These are phyloP conservation scores for Thera britannica DNA, from an alignment of 2,888 invertebrate genomes.

Conservation along the genomic window DNA sequence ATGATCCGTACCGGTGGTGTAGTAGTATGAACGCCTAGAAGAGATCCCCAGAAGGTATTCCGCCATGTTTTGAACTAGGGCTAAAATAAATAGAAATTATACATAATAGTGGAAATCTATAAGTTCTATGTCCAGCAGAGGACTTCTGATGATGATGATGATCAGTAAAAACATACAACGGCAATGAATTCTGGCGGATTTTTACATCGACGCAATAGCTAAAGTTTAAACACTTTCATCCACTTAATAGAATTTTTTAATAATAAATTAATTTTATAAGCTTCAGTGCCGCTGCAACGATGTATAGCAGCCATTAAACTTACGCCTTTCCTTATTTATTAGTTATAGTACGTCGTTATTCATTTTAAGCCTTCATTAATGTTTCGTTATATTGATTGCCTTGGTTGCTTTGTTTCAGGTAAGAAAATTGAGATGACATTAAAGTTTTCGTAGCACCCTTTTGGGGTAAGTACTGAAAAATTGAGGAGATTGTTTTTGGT, in stretches of 20 bases:
- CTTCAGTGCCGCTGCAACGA: slow-evolving; percentile 28
- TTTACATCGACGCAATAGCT: too few relatives aligned
- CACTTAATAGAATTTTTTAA: slow-evolving; percentile 48
- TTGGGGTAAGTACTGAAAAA: slow-evolving; percentile 4
- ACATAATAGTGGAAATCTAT: too few relatives aligned
- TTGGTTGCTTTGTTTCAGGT: slow-evolving; percentile 51
- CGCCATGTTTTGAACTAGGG: too few relatives aligned
- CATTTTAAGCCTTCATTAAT: slow-evolving; percentile 42
- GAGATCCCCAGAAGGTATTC: too few relatives aligned
- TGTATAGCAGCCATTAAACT: slow-evolving; percentile 46
- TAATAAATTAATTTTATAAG: slow-evolving; percentile 49
- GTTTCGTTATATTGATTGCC: slow-evolving; percentile 41
- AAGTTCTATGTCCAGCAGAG: too few relatives aligned
- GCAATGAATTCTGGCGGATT: too few relatives aligned
- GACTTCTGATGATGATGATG: too few relatives aligned
- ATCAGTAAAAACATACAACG: too few relatives aligned
- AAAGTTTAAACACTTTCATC: slow-evolving; percentile 20
- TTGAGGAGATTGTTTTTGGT: too few relatives aligned
- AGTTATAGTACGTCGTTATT: slow-evolving; percentile 39
- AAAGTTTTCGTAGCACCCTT: not conserved
- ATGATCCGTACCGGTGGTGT: too few relatives aligned
- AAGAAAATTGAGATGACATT: slow-evolving; percentile 25
- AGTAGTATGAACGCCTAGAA: too few relatives aligned
- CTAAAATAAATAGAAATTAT: too few relatives aligned
- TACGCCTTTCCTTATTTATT: slow-evolving; percentile 47